phyloP scores from a whole-genome alignment of 2,113 vertebrate genomes.

The Hydrochoerus hydrochaeris region DNA sequence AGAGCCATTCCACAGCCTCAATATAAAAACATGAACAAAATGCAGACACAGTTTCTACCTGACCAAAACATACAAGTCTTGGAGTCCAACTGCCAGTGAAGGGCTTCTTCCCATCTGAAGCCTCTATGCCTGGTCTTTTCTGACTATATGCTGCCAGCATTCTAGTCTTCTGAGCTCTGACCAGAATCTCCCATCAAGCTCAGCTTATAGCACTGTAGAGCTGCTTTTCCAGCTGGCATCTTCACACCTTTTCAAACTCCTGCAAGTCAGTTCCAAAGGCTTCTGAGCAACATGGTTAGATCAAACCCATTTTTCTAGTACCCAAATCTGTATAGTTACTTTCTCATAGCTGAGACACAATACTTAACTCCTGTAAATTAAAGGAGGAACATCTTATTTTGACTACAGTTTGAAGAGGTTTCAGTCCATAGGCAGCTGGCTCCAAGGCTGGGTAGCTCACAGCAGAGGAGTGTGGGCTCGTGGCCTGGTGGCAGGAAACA shows the following conservation, averaged over 20 bases:
- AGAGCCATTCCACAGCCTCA: neutral
- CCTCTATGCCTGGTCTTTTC: neutral
- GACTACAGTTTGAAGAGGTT: neutral
- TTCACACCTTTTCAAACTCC: neutral
- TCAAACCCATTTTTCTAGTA: neutral
- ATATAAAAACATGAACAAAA: neutral
- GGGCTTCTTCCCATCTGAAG: neutral
- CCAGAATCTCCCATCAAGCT: neutral
- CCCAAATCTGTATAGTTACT: neutral
- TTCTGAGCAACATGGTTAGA: neutral
- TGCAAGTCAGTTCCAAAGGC: neutral
- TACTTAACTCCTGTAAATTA: neutral
- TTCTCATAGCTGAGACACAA: neutral
- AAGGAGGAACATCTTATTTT: neutral
- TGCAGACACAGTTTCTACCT: neutral
- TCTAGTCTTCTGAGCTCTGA: neutral
- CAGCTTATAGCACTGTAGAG: neutral
- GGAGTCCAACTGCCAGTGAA: neutral
- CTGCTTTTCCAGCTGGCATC: neutral
- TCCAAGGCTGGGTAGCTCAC: neutral
- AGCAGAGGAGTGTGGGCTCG: neutral
- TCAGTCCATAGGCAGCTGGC: neutral
- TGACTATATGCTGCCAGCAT: neutral
- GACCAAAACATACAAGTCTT: neutral
- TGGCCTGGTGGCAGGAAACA: neutral